Conservation (phyloP, 2,113 vertebrate species). For the Corvus hawaiiensis region DNA sequence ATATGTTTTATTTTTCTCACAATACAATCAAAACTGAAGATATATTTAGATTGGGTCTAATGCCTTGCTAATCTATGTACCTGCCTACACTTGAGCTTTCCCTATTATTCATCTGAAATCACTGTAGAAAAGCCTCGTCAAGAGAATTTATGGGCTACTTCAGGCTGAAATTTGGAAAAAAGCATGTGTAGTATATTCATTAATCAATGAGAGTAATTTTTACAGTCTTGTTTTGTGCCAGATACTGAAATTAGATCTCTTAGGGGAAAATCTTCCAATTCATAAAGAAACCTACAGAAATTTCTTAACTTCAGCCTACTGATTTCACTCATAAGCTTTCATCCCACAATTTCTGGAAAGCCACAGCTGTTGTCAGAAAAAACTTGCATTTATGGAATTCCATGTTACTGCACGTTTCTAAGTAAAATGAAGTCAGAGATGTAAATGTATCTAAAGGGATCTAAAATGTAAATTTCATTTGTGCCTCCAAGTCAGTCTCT, state of each 20-base stretch:
- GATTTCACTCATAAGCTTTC: neutral
- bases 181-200: neutral
- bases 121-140: neutral
- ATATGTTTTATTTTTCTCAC: neutral
- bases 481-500: neutral
- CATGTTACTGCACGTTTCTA: neutral
- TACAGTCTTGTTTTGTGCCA: neutral
- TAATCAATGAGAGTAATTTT: neutral
- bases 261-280: neutral
- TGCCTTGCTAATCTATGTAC: neutral
- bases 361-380: neutral
- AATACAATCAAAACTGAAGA: neutral
- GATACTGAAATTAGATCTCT: neutral
- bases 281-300: neutral
- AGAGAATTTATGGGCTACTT: neutral
- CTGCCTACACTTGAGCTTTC: neutral
- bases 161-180: constrained; percentile 10
- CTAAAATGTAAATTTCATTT: neutral
- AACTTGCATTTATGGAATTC: neutral
- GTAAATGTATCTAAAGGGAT: neutral
- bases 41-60: neutral
- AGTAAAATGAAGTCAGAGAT: neutral
- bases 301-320: neutral
- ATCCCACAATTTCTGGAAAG: neutral
- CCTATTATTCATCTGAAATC: neutral